phyloP scores from a whole-genome alignment of 2,888 invertebrate genomes.

The Tromatobia lineatoria region DNA sequence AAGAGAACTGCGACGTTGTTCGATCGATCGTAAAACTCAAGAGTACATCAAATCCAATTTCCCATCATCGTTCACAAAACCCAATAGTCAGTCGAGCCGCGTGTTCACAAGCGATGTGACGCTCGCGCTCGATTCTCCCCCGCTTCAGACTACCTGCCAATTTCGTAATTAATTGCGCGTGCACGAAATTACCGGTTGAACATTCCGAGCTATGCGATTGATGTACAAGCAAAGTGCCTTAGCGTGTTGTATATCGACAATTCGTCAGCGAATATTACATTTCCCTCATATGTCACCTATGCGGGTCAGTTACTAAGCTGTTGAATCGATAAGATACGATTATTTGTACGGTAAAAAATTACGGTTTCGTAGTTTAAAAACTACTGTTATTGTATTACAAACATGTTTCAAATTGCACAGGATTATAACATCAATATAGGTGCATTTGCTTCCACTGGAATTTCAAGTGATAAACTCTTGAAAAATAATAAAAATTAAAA shows the following conservation, averaged over 20 bases:
- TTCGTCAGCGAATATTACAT: slow-evolving; percentile 17
- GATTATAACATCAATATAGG: too few species aligned
- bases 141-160: slow-evolving; percentile 29
- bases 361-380: too few species aligned
- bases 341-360: too few species aligned
- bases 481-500: too few species aligned
- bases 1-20: slow-evolving; percentile 14
- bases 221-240: not conserved
- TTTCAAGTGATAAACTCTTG: too few species aligned
- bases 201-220: slow-evolving; percentile 12
- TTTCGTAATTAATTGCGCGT: slow-evolving; percentile 35
- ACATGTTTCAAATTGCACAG: too few species aligned
- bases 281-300: not conserved
- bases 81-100: not conserved
- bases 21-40: not conserved
- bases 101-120: slow-evolving; percentile 4
- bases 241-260: slow-evolving; percentile 30
- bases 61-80: slow-evolving; percentile 15
- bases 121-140: slow-evolving; percentile 5
- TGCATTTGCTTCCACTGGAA: too few species aligned
- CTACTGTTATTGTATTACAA: too few species aligned
- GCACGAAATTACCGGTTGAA: slow-evolving; percentile 21
- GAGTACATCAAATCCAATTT: slow-evolving; percentile 10
- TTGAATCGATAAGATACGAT: not conserved
- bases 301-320: not conserved